Conservation (phyloP, 2,888 invertebrate species). For the Drosophila trichaetosa region DNA sequence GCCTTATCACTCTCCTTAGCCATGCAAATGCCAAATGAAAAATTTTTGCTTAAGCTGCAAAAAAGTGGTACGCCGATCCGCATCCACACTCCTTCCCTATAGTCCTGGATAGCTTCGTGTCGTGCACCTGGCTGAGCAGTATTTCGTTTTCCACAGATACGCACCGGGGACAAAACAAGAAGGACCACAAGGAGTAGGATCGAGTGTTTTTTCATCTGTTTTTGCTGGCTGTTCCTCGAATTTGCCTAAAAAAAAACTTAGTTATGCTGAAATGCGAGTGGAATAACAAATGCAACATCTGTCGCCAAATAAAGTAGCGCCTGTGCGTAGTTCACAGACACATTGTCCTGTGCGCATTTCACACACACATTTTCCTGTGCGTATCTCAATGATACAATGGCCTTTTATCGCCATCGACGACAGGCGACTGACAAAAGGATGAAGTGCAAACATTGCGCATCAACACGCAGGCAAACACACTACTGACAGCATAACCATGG, state of each 20-base stretch:
- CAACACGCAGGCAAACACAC: slow-evolving; percentile 37
- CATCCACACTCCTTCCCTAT: not conserved
- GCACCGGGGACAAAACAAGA: not conserved
- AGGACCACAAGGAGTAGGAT: not conserved
- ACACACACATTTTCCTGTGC: slow-evolving; percentile 44
- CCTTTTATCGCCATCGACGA: slow-evolving; percentile 60
- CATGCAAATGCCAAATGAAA: slow-evolving; percentile 54
- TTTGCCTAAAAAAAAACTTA: slow-evolving; percentile 24
- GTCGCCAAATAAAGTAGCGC: slow-evolving; percentile 58
- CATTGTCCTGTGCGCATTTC: slow-evolving; percentile 46
- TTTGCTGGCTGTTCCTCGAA: slow-evolving; percentile 56
- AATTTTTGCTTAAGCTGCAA: slow-evolving; percentile 49
- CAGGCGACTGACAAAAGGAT: slow-evolving; percentile 64
- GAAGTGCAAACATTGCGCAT: slow-evolving; percentile 67
- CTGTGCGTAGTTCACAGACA: slow-evolving; percentile 50
- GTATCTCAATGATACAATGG: slow-evolving; percentile 61
- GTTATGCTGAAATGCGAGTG: slow-evolving; percentile 18
- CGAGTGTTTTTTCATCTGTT: slow-evolving; percentile 6
- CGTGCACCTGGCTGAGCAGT: slow-evolving; percentile 41
- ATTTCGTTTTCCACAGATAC: not conserved
- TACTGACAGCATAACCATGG: slow-evolving; percentile 16
- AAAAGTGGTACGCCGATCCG: slow-evolving; percentile 10
- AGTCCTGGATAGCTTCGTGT: not conserved
- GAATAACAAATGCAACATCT: slow-evolving; percentile 61
- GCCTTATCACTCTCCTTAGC: slow-evolving; percentile 23